Base-by-base conservation (phyloP, 1,140 invertebrate species). In the Ridgeia piscesae region DNA sequence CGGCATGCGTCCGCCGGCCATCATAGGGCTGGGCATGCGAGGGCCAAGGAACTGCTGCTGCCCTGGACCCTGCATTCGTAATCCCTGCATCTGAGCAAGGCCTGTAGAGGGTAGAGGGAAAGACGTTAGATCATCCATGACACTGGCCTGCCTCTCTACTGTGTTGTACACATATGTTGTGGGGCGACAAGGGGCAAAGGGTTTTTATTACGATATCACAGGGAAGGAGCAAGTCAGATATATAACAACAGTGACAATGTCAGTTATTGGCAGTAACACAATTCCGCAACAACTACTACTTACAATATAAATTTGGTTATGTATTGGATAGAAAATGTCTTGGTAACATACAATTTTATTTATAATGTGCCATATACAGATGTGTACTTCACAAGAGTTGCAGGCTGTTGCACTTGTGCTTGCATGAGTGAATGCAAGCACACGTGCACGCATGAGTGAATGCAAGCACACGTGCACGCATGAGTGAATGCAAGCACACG, bases 61-160 rank as follows among this genome's bases (percentile, higher is more conserved):
- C 17, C 58, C 89, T 34, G 89, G 89, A 34, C 89, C n/a, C 35
- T 34, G 89, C 34, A 90, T 34, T 34, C 31, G 35, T 90, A 90
- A n/a, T 42, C 89, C 89, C n/a, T 90, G 89, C 34, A 90, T 90
- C 89, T 34, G 35, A 2, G 4, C 89, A 34, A 90, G 89, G n/a
- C 89, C 89, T 90, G 89, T 4, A 17, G 27, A 77, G 58, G 27
- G n/a, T n/a, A n/a, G n/a, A 77, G 27, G 17, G 27, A 77, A 21
- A 77, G 8, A 77, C 11, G 58, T 77, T 27, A 77, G 58, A 42
- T 11, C 27, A 31, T 77, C 58, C 58, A 77, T 77, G 58, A 21
- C 58, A 77, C 58, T 31, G 58, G 58, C 17, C 58, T 77, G 58
- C 58, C 27, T 77, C 2, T 2, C 58, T 77, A 21, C 14, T 77